Evolutionary conservation across 2,113 vertebrate genomes (phyloP).

Genomic region (human): DNA sequence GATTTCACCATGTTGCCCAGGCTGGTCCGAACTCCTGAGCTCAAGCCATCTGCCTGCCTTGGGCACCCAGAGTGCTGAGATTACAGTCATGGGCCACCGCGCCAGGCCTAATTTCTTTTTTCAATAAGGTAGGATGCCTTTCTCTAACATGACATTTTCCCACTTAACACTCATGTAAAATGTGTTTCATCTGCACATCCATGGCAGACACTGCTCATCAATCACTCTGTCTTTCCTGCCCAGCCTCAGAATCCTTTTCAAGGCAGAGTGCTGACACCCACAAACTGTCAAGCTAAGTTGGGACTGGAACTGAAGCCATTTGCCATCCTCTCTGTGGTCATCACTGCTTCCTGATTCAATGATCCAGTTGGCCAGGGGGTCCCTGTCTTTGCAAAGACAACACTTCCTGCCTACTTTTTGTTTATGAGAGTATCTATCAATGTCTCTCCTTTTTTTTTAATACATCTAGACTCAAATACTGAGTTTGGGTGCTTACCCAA

Average conservation of each 20-base stretch:
- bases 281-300: background rate
- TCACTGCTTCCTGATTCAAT: background rate
- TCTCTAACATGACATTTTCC: background rate
- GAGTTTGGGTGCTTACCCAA: background rate
- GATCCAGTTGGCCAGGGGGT: background rate
- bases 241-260: background rate
- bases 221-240: background rate
- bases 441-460: background rate
- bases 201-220: background rate
- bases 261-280: accelerated
- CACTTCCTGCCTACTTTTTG: background rate
- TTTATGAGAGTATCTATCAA: background rate
- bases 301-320: background rate
- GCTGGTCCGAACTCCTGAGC: no score
- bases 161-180: background rate
- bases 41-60: no score
- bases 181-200: background rate
- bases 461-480: background rate
- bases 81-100: no score
- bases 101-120: background rate
- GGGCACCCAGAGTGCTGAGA: no score
- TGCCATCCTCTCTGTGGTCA: background rate
- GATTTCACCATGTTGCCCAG: no score
- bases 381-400: background rate
- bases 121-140: background rate